These are phyloP conservation scores for Columba livia DNA, from an alignment of 2,113 vertebrate genomes.

Conservation along the genomic window DNA sequence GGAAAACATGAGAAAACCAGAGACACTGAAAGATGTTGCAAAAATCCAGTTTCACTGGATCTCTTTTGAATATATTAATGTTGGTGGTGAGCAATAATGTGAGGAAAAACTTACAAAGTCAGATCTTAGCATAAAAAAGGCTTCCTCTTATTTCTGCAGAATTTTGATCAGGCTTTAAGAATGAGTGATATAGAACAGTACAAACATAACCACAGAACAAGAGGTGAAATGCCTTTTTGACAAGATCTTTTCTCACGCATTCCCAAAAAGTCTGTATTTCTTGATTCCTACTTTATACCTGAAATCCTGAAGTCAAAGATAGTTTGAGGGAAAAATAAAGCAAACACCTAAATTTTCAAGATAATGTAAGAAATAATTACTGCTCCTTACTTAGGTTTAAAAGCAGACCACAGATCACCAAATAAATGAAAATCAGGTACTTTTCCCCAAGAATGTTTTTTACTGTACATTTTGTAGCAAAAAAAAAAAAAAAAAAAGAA, in stretches of 20 bases:
- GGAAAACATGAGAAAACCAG: background rate
- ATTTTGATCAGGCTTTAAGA: background rate
- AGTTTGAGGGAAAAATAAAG: background rate
- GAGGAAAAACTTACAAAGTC: background rate
- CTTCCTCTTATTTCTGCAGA: background rate
- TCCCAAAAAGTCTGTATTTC: background rate
- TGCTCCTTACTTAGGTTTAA: background rate
- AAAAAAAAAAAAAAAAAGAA: constrained; percentile 61
- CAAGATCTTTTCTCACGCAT: background rate
- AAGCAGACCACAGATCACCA: background rate
- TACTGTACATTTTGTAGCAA: constrained; percentile 76
- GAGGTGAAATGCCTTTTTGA: background rate
- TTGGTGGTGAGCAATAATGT: background rate
- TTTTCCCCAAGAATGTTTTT: constrained; percentile 59
- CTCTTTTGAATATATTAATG: background rate
- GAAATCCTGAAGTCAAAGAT: background rate
- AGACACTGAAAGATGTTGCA: background rate
- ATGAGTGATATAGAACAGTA: background rate
- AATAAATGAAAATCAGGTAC: constrained; percentile 51
- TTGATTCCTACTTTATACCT: background rate
- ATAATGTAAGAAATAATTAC: background rate
- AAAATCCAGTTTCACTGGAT: background rate
- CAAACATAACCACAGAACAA: background rate
- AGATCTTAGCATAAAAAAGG: background rate
- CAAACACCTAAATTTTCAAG: background rate